Evolutionary conservation across 2,888 invertebrate genomes (phyloP), one percentile per base, ranked within the genome.

Genomic region (Drosophila demipolita): DNA sequence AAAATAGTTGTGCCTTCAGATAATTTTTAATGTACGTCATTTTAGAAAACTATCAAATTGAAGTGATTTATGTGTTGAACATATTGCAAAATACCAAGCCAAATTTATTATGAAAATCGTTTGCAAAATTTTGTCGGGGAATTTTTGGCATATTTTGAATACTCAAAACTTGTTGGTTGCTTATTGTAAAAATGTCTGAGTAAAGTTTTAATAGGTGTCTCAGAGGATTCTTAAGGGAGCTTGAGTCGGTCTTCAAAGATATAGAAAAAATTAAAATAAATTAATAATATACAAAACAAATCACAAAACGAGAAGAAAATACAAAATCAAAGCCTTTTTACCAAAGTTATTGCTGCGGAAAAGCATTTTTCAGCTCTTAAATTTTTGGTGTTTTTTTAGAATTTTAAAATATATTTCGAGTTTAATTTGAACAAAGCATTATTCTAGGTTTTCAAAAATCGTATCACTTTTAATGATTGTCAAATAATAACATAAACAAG

Each of bases 31-130:
- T 65, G 45, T 38, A 49, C n/a, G 42, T 54, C 38, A 20, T 35
- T 48, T 40, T n/a, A 9, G 26, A n/a, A 9, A 26, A 12, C 26
- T 7, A 45, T 49, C 57, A 57, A 58, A 45, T 38, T 36, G 12
- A 48, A 58, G 29, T 69, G 78, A 78, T 78, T 78, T 78, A 78
- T 78, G 78, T 45, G 38, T n/a, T 52, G 33, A 4, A 48, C 53
- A 53, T 53, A 62, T 66, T 54, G 53, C 42, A 3, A 40, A 57
- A 71, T 75, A 49, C 32, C 61, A 49, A 20, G 33, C 20, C 36
- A 54, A 77, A 77, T 55, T 62, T 57, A 62, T 59, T 52, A 52
- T 66, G 29, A 12, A 53, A 65, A 60, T 62, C 57, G 54, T 60
- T 60, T 61, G 52, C 26, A 6, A 23, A 49, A 52, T n/a, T 15